phyloP scores from a whole-genome alignment of 53 echinoderm and acorn worm genomes.

The Luidia sarsii region DNA sequence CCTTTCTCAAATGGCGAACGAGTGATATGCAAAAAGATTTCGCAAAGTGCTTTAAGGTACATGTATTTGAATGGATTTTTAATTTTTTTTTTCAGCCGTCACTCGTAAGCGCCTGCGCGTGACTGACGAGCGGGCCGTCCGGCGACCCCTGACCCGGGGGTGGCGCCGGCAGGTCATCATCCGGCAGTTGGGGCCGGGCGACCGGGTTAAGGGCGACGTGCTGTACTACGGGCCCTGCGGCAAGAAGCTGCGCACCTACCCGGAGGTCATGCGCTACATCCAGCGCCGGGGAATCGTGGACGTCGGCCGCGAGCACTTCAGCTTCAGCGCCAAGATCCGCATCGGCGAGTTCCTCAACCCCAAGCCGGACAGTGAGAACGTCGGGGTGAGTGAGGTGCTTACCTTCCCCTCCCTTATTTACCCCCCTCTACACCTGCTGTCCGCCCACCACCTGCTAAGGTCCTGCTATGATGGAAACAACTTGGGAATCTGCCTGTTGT shows the following conservation, averaged over 20 bases:
- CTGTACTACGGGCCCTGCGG: conserved; percentile 98
- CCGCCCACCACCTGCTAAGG: background rate
- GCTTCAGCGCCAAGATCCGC: conserved; percentile 95
- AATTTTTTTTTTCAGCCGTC: conserved; percentile 55
- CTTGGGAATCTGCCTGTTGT: no score
- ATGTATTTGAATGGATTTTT: no score
- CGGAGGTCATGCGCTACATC: conserved; percentile 96
- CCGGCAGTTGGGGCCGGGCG: conserved; percentile 94
- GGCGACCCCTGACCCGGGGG: conserved; percentile 80
- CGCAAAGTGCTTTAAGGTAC: no score
- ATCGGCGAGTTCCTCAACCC: conserved; percentile 97
- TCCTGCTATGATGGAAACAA: no score
- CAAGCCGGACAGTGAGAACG: conserved; percentile 88
- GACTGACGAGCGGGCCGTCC: conserved; percentile 84
- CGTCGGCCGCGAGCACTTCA: conserved; percentile 94
- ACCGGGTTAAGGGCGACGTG: conserved; percentile 94
- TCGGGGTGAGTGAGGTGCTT: conserved; percentile 59
- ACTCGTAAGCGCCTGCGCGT: conserved; percentile 91
- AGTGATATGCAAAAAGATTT: no score
- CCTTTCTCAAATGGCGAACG: no score
- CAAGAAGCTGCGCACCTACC: conserved; percentile 95
- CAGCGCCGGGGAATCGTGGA: conserved; percentile 78
- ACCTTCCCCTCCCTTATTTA: no score
- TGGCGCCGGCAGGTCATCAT: conserved; percentile 97
- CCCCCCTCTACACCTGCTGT: no score